Base-by-base conservation (phyloP, 2,113 vertebrate species). In the Nycticebus coucang region DNA sequence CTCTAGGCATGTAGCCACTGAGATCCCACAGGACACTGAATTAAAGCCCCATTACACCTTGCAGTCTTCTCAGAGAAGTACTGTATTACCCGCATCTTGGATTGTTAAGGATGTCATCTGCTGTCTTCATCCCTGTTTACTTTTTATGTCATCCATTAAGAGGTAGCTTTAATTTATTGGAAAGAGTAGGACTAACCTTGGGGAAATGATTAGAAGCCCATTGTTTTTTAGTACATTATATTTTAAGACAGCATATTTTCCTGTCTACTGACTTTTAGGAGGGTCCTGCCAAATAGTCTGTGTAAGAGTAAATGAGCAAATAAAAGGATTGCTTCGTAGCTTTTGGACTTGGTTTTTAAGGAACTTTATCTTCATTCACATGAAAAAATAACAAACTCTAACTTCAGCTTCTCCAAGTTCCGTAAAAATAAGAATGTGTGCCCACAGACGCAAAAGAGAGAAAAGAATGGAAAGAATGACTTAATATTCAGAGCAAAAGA, bases 161-260 rank as follows among this genome's bases (percentile, higher is more conserved):
- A 60, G 69, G 45, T 87, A 57, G 33, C 79, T 86, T 66, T 92
- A 64, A 50, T 81, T 97, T 96, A 94, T 79, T 66, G 82, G 60
- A 80, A 91, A 78, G 80, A 21, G 50, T 64, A 69, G 78, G 26
- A 86, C 71, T 59, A 90, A 68, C 41, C n/a, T 78, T 66, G n/a
- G 69, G 86, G 83, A 83, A 88, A 87, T 66, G 72, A 90, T 91
- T 66, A 93, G 37, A 95, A 95, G 81, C 37, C 66, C 78, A 90
- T 85, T 92, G 92, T 64, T 95, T 89, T 96, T 91, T 62, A 78
- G 94, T 71, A 78, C 35, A n/a, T 89, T 94, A 72, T 84, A 87
- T 96, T 89, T 96, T 93, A 94, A 94, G 50, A 80, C 72, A 93
- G 72, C 72, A 75, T 96, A 96, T 96, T 97, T 95, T 97, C 72